Evolutionary conservation across 2,888 invertebrate species (phyloP).

Genomic region (Nesidiocoris tenuis): DNA sequence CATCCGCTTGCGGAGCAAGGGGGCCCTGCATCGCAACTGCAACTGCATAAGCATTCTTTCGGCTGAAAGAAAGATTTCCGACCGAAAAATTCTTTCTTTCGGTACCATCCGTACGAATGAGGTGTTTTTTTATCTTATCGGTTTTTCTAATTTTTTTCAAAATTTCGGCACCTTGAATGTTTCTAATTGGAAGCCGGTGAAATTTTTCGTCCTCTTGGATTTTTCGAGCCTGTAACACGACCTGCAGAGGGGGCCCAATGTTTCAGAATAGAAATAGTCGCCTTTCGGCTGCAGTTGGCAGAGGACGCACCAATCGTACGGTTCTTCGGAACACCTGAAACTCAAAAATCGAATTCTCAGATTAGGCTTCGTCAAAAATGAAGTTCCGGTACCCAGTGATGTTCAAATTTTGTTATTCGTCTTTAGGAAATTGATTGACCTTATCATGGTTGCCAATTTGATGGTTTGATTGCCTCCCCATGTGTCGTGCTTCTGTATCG

Average conservation of each 20-base stretch:
- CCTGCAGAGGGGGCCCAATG: conserved; percentile 23
- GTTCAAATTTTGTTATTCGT: too few relatives aligned
- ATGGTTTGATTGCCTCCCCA: conserved; percentile 32
- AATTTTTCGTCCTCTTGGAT: not conserved
- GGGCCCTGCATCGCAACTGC: too few relatives aligned
- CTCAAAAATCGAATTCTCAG: not conserved
- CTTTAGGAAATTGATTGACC: too few relatives aligned
- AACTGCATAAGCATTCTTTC: too few relatives aligned
- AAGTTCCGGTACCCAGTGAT: too few relatives aligned
- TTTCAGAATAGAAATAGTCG: conserved; percentile 31
- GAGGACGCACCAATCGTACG: conserved; percentile 39
- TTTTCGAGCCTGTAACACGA: conserved; percentile 23
- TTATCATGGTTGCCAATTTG: conserved; percentile 35
- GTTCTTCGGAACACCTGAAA: conserved; percentile 32
- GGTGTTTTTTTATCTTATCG: too few relatives aligned
- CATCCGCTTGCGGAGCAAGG: too few relatives aligned
- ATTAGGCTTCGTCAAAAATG: too few relatives aligned
- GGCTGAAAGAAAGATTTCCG: too few relatives aligned
- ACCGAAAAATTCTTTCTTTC: too few relatives aligned
- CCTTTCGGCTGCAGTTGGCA: conserved; percentile 31
- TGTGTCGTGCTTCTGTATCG: conserved; percentile 31
- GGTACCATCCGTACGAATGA: too few relatives aligned
- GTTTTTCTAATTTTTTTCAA: too few relatives aligned
- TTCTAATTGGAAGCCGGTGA: conserved; percentile 27
- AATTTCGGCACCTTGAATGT: conserved; percentile 40